These are phyloP conservation scores for Pantherophis alleghaniensis DNA, from an alignment of 2,797 vertebrate genomes.

Conservation along the genomic window DNA sequence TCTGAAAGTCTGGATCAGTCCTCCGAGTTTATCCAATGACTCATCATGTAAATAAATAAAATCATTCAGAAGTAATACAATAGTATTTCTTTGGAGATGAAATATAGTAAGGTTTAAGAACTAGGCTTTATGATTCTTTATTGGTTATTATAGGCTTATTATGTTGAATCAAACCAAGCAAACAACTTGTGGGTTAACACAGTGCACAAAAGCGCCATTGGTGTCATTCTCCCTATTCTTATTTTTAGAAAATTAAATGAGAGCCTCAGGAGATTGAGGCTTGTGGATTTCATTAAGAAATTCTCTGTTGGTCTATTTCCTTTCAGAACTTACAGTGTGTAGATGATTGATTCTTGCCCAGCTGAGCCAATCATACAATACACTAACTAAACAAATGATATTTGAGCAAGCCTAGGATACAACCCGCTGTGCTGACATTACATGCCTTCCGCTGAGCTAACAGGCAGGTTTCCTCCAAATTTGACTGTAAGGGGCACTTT, in stretches of 20 bases:
- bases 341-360: neutral
- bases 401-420: neutral
- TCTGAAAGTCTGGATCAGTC: neutral
- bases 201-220: neutral
- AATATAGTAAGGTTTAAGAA: neutral
- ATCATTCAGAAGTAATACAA: neutral
- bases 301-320: neutral
- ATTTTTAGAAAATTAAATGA: neutral
- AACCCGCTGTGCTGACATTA: neutral
- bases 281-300: neutral
- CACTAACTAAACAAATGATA: neutral
- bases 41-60: neutral
- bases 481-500: neutral
- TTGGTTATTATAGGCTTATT: neutral
- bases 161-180: neutral
- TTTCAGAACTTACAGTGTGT: neutral
- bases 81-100: neutral
- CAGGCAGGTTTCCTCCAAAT: neutral
- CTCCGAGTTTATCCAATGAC: neutral
- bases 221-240: neutral
- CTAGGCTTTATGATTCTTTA: neutral
- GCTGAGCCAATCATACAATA: neutral
- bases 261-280: neutral
- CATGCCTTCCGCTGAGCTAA: neutral
- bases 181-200: neutral